phyloP scores from a whole-genome alignment of 2,113 vertebrate genomes.

The Condylura cristata region DNA sequence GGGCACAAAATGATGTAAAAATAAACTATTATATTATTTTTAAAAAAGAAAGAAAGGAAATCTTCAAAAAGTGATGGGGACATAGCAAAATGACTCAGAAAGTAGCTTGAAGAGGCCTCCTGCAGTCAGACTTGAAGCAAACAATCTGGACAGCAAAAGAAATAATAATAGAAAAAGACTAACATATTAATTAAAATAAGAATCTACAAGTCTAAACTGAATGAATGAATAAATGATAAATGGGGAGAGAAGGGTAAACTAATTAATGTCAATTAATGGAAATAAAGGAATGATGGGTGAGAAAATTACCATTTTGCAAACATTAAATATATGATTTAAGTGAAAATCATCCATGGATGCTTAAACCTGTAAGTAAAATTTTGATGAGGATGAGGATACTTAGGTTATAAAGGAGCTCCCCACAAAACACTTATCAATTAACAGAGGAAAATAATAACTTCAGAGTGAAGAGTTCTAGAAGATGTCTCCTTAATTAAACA shows the following conservation, averaged over 20 bases:
- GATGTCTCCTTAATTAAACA: background rate
- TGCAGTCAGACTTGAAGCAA: background rate
- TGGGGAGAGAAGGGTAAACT: background rate
- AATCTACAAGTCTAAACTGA: background rate
- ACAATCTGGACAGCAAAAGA: background rate
- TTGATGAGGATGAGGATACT: background rate
- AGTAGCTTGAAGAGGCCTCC: background rate
- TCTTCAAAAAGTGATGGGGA: background rate
- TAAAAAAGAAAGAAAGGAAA: background rate
- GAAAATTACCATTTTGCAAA: background rate
- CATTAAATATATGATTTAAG: background rate
- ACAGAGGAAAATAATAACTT: background rate
- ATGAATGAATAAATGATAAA: background rate
- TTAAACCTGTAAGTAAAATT: background rate
- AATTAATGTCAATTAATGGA: background rate
- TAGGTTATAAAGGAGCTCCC: background rate
- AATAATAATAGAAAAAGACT: constrained; percentile 3
- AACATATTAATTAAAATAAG: background rate
- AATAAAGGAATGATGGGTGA: background rate
- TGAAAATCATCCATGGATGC: background rate
- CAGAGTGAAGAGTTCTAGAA: background rate
- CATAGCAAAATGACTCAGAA: background rate
- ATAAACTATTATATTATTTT: too few species aligned
- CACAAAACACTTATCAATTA: background rate
- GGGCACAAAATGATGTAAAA: too few species aligned